A percentile compares a stretch with the other conserved stretches of the same genome.
phyloP scores from a whole-genome alignment of 2,888 invertebrate species.

The Tinea semifulvella region DNA sequence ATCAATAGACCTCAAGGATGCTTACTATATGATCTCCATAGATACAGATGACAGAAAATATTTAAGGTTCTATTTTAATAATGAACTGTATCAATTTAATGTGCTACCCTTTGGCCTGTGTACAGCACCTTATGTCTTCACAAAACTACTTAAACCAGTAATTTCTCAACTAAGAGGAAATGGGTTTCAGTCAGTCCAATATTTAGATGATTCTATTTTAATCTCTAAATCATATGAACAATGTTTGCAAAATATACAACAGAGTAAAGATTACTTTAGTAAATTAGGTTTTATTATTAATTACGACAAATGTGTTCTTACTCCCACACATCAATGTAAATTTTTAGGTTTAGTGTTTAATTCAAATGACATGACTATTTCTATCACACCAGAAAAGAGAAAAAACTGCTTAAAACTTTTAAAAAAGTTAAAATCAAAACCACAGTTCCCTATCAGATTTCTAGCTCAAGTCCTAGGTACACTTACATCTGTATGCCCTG shows the following conservation, averaged over 20 bases:
- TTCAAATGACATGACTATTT: constrained; percentile 14
- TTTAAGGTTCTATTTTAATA: background rate
- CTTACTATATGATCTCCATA: constrained; percentile 11
- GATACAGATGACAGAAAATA: constrained; percentile 6
- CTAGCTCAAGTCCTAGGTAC: constrained; percentile 18
- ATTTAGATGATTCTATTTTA: constrained; percentile 18
- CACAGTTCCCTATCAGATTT: constrained; percentile 15
- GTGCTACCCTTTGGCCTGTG: constrained; percentile 11
- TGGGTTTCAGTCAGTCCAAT: constrained; percentile 10
- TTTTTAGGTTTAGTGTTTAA: constrained; percentile 19
- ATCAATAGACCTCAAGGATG: constrained; percentile 10
- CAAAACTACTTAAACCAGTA: constrained; percentile 11
- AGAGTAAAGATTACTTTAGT: constrained; percentile 15
- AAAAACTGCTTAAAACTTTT: constrained; percentile 14
- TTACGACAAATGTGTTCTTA: constrained; percentile 18
- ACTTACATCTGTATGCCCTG: constrained; percentile 18
- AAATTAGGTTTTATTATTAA: constrained; percentile 20
- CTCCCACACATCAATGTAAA: constrained; percentile 12
- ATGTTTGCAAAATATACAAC: constrained; percentile 16
- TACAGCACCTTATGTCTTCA: constrained; percentile 8
- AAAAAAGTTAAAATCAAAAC: constrained; percentile 13
- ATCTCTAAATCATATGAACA: constrained; percentile 15
- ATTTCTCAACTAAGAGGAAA: background rate
- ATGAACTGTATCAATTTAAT: constrained; percentile 5
- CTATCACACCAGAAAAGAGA: constrained; percentile 17